Evolutionary conservation across 2,888 invertebrate genomes (phyloP), one percentile per base, ranked within the genome.

Genomic region (Drosophila pegasa): DNA sequence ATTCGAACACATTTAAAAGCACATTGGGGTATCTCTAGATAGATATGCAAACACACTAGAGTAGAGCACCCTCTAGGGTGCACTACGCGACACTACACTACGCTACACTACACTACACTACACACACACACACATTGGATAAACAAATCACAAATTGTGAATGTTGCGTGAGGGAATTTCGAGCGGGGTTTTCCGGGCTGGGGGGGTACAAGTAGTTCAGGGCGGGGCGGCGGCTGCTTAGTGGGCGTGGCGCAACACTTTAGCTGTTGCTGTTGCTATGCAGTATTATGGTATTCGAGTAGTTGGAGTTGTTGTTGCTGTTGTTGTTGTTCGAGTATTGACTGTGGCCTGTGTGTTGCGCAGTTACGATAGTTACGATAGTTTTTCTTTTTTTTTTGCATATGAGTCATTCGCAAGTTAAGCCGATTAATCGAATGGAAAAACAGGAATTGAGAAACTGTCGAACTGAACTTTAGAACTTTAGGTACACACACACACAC

Each of bases 361-460:
- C 20, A 22, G 35, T 55, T 65, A 41, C 63, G 59, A 50, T 45
- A 48, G 43, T 57, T 43, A 58, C 57, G 41, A 52, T 66, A 51
- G 66, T 37, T 3, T 16, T 37, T 7, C 4, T 31, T 18, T 20
- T 48, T 20, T 27, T 27, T 57, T 55, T 55, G 64, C 63, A 69
- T 79, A 83, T 86, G 84, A 83, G 81, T 61, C 83, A 86, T 83
- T 84, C 82, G 66, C 86, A 85, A 67, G 86, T 80, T 83, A 83
- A 83, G 82, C 86, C 82, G 82, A 82, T 85, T 82, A 71, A 74
- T 71, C 62, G 60, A 63, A 55, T 18, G 16, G 7, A 38, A 22
- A 20, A 37, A 7, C 0, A 16, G 20, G 20, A 43, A 37, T 29
- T 48, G 27, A 43, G 43, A 22, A 41, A 8, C 25, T n/a, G 41